Percentiles rank a stretch among this genome's conserved stretches.
phyloP scores from a whole-genome alignment of 2,888 invertebrate species.

The Leptopilina myrica region DNA sequence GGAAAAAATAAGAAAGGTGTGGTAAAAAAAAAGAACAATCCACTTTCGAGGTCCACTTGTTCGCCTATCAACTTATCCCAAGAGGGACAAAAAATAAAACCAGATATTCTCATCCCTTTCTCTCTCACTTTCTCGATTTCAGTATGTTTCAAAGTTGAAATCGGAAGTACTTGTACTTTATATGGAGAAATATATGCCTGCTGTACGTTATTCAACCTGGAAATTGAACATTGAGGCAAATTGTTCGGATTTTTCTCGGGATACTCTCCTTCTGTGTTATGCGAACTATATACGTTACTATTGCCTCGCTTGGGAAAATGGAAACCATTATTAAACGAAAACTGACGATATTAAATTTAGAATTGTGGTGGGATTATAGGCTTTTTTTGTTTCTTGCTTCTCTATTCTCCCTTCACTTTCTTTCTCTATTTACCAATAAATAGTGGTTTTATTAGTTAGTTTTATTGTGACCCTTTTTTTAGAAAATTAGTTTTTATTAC shows the following conservation, averaged over 20 bases:
- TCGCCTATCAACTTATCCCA: conserved; percentile 30
- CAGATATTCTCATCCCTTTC: background rate
- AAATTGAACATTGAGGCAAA: conserved; percentile 31
- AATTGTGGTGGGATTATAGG: background rate
- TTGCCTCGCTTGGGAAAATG: background rate
- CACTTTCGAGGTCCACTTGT: conserved; percentile 7
- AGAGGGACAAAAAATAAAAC: conserved; percentile 17
- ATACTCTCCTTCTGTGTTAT: background rate
- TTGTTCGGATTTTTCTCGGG: conserved; percentile 36
- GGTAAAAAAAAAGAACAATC: conserved; percentile 11
- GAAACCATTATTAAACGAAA: conserved; percentile 37
- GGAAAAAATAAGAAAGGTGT: background rate
- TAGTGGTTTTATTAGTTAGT: no score
- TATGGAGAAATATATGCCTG: conserved; percentile 19
- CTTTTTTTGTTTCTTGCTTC: background rate
- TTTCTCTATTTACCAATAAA: no score
- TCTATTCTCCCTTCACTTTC: background rate
- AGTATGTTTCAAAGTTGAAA: conserved; percentile 23
- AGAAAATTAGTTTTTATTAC: no score
- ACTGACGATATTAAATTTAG: conserved; percentile 30
- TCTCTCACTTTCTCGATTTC: background rate
- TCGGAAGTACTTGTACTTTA: conserved; percentile 21
- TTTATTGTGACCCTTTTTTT: no score
- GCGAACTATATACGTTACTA: background rate
- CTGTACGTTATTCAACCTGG: conserved; percentile 8